Conservation (phyloP, 2,797 vertebrate genomes). For the Notoglanidium macrostoma region DNA sequence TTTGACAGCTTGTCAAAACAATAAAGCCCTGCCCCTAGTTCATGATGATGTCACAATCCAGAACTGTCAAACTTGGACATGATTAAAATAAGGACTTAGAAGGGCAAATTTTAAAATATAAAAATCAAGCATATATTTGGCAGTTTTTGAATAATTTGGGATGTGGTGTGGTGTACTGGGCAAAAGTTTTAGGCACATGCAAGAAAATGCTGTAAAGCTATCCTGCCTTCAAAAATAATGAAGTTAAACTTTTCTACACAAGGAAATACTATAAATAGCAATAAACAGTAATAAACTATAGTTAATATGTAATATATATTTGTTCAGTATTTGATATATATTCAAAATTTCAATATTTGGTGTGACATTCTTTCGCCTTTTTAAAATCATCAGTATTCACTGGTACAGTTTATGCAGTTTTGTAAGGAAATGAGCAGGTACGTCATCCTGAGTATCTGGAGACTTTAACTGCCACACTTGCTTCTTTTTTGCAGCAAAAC, state of each 20-base stretch:
- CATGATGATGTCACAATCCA: neutral
- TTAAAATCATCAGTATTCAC: neutral
- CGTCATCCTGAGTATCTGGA: neutral
- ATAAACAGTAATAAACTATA: neutral
- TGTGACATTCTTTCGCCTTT: neutral
- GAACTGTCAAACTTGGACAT: neutral
- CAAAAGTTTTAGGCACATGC: neutral
- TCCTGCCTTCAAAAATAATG: neutral
- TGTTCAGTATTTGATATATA: no score
- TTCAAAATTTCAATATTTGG: no score
- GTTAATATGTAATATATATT: no score
- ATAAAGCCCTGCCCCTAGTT: neutral
- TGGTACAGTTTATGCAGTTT: neutral
- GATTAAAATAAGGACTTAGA: neutral
- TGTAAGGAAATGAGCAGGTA: neutral
- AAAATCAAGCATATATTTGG: neutral
- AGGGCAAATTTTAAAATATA: neutral
- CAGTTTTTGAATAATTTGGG: neutral
- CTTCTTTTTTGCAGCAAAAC: neutral
- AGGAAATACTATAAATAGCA: neutral
- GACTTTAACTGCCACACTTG: neutral
- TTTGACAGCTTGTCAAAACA: neutral
- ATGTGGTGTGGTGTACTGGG: no score
- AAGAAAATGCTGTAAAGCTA: neutral
- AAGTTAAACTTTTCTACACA: neutral